phyloP scores from a whole-genome alignment of 2,888 invertebrate genomes.

The Rapana venosa region DNA sequence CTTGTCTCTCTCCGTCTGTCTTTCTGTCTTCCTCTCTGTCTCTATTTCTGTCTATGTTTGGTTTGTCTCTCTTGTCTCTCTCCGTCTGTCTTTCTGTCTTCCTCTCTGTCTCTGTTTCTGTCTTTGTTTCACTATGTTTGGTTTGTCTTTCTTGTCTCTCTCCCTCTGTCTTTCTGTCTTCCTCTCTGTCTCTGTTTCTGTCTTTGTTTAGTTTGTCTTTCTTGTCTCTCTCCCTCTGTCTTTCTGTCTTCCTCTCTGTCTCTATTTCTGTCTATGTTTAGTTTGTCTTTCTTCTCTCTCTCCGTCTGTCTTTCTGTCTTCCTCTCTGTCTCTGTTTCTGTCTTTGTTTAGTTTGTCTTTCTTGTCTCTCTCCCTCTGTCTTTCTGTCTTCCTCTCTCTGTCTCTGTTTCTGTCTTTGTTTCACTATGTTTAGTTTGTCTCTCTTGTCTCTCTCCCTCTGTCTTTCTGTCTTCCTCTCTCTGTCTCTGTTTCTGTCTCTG shows the following conservation, averaged over 20 bases:
- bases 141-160: no score
- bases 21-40: no score
- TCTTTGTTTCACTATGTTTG: no score
- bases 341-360: neutral
- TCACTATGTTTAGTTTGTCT: no score
- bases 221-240: neutral
- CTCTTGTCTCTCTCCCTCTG: no score
- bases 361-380: neutral
- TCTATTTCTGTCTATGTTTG: no score
- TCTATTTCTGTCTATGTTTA: neutral
- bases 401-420: neutral
- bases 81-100: no score
- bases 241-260: neutral
- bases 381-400: constrained; percentile 2
- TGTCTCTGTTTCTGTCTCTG: no score
- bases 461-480: no score
- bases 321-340: neutral
- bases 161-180: no score
- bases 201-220: neutral
- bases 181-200: neutral
- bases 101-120: no score
- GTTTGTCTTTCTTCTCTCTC: neutral
- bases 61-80: no score
- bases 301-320: neutral
- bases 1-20: neutral